These are phyloP conservation scores for Cryptops parisi DNA, from an alignment of 2,888 invertebrate species.

Conservation along the genomic window DNA sequence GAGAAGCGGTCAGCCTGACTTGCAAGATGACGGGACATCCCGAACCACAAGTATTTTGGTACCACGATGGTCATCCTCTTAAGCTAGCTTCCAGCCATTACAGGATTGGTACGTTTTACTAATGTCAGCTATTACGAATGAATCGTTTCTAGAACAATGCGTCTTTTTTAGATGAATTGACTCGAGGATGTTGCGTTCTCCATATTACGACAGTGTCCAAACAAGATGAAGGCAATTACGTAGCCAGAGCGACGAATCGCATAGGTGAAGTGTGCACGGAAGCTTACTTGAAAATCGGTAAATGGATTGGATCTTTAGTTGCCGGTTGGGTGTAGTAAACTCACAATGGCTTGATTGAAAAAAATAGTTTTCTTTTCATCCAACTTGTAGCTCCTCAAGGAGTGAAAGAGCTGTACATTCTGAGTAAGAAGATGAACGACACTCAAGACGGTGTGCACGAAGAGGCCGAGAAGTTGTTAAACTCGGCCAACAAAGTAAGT, in stretches of 20 bases:
- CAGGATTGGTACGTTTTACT: slow-evolving; percentile 19
- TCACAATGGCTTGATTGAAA: too few relatives aligned
- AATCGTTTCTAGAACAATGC: too few relatives aligned
- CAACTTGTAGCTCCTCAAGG: background rate
- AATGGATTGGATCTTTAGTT: too few relatives aligned
- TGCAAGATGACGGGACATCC: slow-evolving; percentile 36
- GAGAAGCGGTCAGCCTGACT: slow-evolving; percentile 30
- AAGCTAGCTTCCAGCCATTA: slow-evolving; percentile 4
- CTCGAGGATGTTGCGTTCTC: background rate
- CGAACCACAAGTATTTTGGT: slow-evolving; percentile 35
- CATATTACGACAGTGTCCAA: background rate
- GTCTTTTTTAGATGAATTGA: background rate
- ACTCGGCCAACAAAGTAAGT: slow-evolving; percentile 15
- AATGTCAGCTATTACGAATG: too few relatives aligned
- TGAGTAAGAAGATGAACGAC: slow-evolving; percentile 12
- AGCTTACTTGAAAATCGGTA: slow-evolving; percentile 14
- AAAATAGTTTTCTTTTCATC: too few relatives aligned
- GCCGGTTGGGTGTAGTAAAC: too few relatives aligned
- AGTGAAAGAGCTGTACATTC: background rate
- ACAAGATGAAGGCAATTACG: background rate
- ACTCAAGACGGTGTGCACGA: slow-evolving; percentile 11
- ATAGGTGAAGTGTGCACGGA: slow-evolving; percentile 15
- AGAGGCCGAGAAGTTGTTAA: slow-evolving; percentile 16
- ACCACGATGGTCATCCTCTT: slow-evolving; percentile 30
- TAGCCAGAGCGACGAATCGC: slow-evolving; percentile 16